Evolutionary conservation across 1,140 invertebrate species (phyloP).

Genomic region (Musca vetustissima): DNA sequence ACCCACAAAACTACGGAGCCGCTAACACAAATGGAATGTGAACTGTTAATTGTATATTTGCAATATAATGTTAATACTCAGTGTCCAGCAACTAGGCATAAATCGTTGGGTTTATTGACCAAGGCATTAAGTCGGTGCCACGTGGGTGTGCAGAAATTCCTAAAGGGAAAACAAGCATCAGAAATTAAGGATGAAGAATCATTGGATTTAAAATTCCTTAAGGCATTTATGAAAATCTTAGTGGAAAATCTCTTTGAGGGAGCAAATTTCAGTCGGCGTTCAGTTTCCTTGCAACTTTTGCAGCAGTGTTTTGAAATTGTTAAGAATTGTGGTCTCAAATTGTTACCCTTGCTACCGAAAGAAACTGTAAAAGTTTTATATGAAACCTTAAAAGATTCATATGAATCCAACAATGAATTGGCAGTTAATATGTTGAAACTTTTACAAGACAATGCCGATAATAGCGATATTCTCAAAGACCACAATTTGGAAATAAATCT

Average conservation of each 20-base stretch:
- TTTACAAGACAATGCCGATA: conserved; percentile 38
- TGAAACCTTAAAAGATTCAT: conserved; percentile 70
- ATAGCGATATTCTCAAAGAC: conserved; percentile 18
- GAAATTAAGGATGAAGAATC: conserved; percentile 30
- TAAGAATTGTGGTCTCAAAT: conserved; percentile 15
- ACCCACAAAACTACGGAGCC: conserved; percentile 73
- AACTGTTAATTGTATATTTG: conserved; percentile 69
- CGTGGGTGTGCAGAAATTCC: conserved; percentile 34
- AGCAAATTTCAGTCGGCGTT: conserved; percentile 71
- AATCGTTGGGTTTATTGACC: conserved; percentile 63
- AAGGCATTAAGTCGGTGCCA: conserved; percentile 59
- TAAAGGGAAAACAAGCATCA: conserved; percentile 21
- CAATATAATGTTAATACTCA: conserved; percentile 73
- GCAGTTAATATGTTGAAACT: conserved; percentile 61
- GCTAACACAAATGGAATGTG: conserved; percentile 65
- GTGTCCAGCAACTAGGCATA: conserved; percentile 64
- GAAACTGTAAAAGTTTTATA: conserved; percentile 59
- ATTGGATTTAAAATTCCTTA: conserved; percentile 30
- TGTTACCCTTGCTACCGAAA: conserved; percentile 40
- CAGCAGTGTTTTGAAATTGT: conserved; percentile 31
- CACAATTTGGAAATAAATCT: conserved; percentile 24
- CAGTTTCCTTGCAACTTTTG: conserved; percentile 60
- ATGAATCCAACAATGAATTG: conserved; percentile 76
- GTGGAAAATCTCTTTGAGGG: conserved; percentile 62
- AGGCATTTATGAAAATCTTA: conserved; percentile 54